Evolutionary conservation across 1,140 invertebrate species (phyloP).

Genomic region (Riptortus pedestris): DNA sequence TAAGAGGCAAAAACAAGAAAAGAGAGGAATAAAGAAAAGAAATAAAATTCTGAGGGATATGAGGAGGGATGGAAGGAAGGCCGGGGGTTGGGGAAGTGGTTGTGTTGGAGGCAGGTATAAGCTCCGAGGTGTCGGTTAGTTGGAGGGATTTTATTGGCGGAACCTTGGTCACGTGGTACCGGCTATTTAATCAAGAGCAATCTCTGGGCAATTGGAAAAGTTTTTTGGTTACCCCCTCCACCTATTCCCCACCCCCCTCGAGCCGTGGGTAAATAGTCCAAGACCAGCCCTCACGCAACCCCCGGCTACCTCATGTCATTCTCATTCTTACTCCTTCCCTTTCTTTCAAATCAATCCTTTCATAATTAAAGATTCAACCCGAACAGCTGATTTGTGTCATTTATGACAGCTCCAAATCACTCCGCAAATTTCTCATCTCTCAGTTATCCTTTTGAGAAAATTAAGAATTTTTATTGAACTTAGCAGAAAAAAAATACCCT

Average conservation of each 20-base stretch:
- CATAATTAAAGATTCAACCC: no score
- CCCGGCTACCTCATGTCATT: neutral
- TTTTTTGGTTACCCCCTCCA: conserved; percentile 6
- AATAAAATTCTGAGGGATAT: no score
- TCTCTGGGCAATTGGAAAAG: conserved; percentile 17
- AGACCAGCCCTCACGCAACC: neutral
- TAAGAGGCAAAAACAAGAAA: no score
- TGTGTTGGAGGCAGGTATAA: neutral
- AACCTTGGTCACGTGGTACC: conserved; percentile 1
- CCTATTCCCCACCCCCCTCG: neutral
- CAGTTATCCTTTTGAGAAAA: no score
- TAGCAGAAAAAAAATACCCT: no score
- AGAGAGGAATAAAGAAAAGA: no score
- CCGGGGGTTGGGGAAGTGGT: no score
- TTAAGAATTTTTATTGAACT: no score
- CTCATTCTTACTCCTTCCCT: neutral
- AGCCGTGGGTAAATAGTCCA: neutral
- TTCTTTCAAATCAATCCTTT: neutral
- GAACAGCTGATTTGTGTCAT: no score
- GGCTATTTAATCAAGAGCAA: conserved; percentile 17
- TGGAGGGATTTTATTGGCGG: conserved; percentile 9
- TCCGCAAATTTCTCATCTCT: no score
- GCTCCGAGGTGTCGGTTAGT: conserved; percentile 1
- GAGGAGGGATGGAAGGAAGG: no score
- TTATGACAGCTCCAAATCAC: no score